A percentile compares a stretch with the other conserved stretches of the same genome.
These are phyloP conservation scores for Tetrax tetrax DNA, from an alignment of 2,113 vertebrate species.

Conservation along the genomic window DNA sequence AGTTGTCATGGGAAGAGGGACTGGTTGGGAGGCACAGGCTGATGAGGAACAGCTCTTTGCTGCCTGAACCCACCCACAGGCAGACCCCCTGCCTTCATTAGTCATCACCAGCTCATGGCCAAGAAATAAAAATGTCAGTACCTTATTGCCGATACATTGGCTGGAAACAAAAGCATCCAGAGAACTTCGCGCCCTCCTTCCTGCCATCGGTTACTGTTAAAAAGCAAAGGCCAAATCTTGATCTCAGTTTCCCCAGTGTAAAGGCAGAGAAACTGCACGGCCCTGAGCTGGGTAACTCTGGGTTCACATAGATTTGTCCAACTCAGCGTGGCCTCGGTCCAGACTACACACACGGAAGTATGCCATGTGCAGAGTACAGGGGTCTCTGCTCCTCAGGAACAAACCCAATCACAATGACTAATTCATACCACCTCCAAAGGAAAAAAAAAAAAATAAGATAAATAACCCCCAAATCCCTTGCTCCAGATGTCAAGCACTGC, in stretches of 20 bases:
- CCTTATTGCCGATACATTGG: neutral
- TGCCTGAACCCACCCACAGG: constrained; percentile 38
- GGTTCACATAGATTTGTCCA: neutral
- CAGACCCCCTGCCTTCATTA: constrained; percentile 40
- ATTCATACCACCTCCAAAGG: constrained; percentile 31
- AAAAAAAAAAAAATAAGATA: neutral
- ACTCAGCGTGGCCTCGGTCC: neutral
- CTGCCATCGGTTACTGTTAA: neutral
- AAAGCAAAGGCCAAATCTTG: neutral
- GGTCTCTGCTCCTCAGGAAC: neutral
- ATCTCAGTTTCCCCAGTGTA: constrained; percentile 37
- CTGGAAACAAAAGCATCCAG: neutral
- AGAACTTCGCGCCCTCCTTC: neutral
- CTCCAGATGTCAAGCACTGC: neutral
- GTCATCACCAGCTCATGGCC: neutral
- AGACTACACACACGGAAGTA: constrained; percentile 17
- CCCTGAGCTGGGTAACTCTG: neutral
- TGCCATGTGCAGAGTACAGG: neutral
- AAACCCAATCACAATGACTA: constrained; percentile 24
- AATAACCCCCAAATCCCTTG: neutral
- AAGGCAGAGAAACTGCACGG: neutral
- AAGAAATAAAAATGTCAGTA: constrained; percentile 56
- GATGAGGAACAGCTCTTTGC: neutral
- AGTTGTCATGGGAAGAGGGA: constrained; percentile 22
- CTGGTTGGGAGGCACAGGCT: neutral